A percentile compares a stretch with the other conserved stretches of the same genome.
Conservation (phyloP, 1,140 invertebrate genomes). For the Bactericera cockerelli region DNA sequence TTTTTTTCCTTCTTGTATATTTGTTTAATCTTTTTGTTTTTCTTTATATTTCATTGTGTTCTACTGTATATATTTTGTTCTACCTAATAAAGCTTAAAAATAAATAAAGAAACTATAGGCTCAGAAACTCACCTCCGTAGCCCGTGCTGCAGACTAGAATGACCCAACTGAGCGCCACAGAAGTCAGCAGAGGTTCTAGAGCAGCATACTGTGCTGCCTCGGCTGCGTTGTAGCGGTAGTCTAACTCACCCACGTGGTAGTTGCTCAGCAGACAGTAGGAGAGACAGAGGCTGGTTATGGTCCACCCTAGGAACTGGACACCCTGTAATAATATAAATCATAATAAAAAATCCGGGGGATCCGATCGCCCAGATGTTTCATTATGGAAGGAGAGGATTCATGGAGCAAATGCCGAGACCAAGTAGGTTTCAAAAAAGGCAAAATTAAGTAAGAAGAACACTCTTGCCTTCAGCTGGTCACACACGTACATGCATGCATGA, state of each 20-base stretch:
- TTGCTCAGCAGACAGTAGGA: conserved; percentile 41
- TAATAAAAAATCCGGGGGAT: not conserved
- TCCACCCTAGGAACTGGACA: conserved; percentile 33
- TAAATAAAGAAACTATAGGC: too few species aligned
- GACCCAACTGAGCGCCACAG: conserved; percentile 42
- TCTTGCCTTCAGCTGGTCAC: too few species aligned
- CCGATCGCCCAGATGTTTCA: not conserved
- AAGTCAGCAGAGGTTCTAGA: conserved; percentile 41
- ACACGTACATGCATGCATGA: too few species aligned
- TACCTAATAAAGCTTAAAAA: too few species aligned
- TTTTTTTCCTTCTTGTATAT: too few species aligned
- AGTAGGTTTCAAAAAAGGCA: too few species aligned
- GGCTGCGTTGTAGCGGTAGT: conserved; percentile 40
- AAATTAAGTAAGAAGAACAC: too few species aligned
- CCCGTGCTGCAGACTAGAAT: conserved; percentile 44
- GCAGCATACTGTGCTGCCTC: conserved; percentile 46
- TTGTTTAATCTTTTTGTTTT: too few species aligned
- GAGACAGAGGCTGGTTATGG: conserved; percentile 33
- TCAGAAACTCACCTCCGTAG: conserved; percentile 37
- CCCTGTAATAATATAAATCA: conserved; percentile 28
- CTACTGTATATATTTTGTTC: too few species aligned
- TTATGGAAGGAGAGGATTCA: too few species aligned
- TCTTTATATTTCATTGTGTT: too few species aligned
- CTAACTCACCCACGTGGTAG: conserved; percentile 34
- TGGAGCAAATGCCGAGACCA: too few species aligned